These are phyloP conservation scores for Neogale vison DNA, from an alignment of 2,113 vertebrate species.

Conservation along the genomic window DNA sequence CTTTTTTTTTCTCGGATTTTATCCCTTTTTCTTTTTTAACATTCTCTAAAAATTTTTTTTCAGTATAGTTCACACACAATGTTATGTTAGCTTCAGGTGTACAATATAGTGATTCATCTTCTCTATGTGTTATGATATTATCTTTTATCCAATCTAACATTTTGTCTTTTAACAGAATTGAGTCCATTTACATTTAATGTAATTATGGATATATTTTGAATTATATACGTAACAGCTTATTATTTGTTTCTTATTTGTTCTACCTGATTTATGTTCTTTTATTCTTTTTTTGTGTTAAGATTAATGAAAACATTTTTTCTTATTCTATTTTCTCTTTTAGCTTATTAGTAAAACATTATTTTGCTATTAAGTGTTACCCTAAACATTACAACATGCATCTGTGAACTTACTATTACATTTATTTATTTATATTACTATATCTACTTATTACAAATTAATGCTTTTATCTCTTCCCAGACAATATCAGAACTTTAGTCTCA, in stretches of 20 bases:
- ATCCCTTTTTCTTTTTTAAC: not conserved
- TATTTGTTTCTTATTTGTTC: constrained; percentile 17
- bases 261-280: not conserved
- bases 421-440: not conserved
- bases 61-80: not conserved
- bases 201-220: constrained; percentile 14
- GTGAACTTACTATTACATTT: not conserved
- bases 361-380: constrained; percentile 16
- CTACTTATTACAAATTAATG: not conserved
- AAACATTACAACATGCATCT: not conserved
- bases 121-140: not conserved
- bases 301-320: constrained; percentile 40
- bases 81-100: not conserved
- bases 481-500: not conserved
- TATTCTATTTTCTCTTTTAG: not conserved
- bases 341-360: constrained; percentile 3
- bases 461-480: not conserved
- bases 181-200: constrained; percentile 12
- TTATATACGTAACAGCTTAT: not conserved
- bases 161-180: constrained; percentile 11
- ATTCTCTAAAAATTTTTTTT: not conserved
- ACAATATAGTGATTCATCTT: not conserved
- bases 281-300: not conserved
- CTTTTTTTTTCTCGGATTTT: not conserved
- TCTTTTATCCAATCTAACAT: not conserved